Percentiles rank a stretch among this genome's conserved stretches.
These are phyloP conservation scores for Brevimyrus niger DNA, from an alignment of 2,113 vertebrate genomes.

Conservation along the genomic window DNA sequence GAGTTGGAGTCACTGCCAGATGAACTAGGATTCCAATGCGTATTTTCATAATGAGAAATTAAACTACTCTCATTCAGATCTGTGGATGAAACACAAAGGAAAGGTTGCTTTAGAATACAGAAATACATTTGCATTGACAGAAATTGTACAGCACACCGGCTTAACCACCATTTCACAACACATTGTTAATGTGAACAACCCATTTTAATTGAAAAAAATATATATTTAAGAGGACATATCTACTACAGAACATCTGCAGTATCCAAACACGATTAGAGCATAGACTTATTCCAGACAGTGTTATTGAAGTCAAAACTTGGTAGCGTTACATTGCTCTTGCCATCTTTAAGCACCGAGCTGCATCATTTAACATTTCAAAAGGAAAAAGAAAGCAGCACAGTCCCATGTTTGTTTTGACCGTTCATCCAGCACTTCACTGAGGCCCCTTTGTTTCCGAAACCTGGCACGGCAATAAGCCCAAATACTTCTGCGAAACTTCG, in stretches of 20 bases:
- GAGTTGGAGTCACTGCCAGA: constrained; percentile 80
- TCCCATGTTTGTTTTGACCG: not conserved
- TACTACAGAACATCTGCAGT: not conserved
- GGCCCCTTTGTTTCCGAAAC: not conserved
- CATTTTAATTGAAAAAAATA: not conserved
- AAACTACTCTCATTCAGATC: constrained; percentile 83
- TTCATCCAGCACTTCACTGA: not conserved
- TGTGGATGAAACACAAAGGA: constrained; percentile 41
- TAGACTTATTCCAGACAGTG: not conserved
- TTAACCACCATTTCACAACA: not conserved
- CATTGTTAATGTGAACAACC: not conserved
- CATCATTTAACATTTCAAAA: constrained; percentile 35
- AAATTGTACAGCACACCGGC: not conserved
- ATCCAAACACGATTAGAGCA: not conserved
- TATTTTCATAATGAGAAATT: constrained; percentile 93
- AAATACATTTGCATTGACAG: no score
- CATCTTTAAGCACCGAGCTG: constrained; percentile 55
- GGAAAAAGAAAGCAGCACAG: not conserved
- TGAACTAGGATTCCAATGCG: constrained; percentile 82
- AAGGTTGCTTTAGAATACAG: not conserved
- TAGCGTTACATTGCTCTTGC: constrained; percentile 44
- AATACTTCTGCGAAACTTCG: constrained; percentile 23
- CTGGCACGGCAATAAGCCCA: constrained; percentile 12
- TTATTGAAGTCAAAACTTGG: not conserved
- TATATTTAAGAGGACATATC: not conserved